These are phyloP conservation scores for Prietella phreatophila DNA, from an alignment of 2,113 vertebrate genomes.

Conservation along the genomic window DNA sequence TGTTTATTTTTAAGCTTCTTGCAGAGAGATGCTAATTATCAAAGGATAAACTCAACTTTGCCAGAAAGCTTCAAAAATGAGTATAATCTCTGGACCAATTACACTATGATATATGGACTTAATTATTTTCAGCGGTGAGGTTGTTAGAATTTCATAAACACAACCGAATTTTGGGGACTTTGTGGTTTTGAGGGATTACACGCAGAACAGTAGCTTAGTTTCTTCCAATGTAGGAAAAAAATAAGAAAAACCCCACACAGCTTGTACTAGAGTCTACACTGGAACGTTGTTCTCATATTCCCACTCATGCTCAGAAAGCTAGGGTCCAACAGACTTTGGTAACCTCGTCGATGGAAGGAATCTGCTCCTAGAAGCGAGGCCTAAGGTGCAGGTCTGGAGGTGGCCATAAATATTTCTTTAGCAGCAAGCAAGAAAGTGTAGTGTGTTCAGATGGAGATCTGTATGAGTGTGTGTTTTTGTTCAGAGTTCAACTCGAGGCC, in stretches of 20 bases:
- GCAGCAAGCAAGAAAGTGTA: background rate
- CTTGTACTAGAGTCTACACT: background rate
- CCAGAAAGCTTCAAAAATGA: slow-evolving; percentile 52
- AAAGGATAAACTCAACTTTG: slow-evolving; percentile 56
- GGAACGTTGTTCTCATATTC: background rate
- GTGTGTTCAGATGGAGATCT: background rate
- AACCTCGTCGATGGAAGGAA: slow-evolving; percentile 11
- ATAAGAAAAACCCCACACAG: background rate
- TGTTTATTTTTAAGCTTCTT: slow-evolving; percentile 59
- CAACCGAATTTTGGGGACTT: slow-evolving; percentile 31
- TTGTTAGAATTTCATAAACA: slow-evolving; percentile 45
- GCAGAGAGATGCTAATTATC: slow-evolving; percentile 58
- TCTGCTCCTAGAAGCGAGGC: background rate
- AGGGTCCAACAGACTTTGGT: background rate
- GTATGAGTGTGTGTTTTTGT: background rate
- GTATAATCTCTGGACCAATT: slow-evolving; percentile 55
- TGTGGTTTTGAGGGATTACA: slow-evolving; percentile 3
- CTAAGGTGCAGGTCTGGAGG: slow-evolving; percentile 1
- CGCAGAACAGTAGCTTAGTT: slow-evolving; percentile 1
- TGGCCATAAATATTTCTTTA: slow-evolving; percentile 18
- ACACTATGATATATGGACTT: slow-evolving; percentile 55
- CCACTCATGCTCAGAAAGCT: background rate
- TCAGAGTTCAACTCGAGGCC: slow-evolving; percentile 42
- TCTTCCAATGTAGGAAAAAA: background rate
- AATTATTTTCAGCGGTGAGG: slow-evolving; percentile 55